Percentiles rank a stretch among this genome's conserved stretches.
phyloP scores from a whole-genome alignment of 2,888 invertebrate species.

The Allolobophora icterica region DNA sequence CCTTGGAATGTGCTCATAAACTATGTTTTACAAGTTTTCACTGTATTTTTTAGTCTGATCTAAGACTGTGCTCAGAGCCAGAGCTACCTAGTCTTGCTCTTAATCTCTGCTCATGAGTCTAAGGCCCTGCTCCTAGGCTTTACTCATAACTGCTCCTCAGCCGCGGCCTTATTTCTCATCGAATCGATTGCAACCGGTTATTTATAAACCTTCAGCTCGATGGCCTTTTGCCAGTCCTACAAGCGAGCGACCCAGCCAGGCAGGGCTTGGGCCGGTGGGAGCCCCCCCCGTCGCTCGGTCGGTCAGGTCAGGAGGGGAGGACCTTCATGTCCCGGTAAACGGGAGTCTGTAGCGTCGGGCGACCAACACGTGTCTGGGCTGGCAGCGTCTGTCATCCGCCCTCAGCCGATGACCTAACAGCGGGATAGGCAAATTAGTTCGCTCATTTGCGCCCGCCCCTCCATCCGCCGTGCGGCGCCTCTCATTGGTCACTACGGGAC shows the following conservation, averaged over 20 bases:
- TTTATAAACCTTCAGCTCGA: background rate
- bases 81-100: background rate
- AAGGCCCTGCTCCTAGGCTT: background rate
- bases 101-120: background rate
- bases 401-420: background rate
- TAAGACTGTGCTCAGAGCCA: no score
- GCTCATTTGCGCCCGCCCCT: background rate
- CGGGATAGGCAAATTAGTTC: slow-evolving; percentile 12
- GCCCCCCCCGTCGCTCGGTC: background rate
- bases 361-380: background rate
- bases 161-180: background rate
- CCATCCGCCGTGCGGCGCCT: background rate
- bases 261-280: background rate
- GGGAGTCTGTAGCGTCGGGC: background rate
- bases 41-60: no score
- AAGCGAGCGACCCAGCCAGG: background rate
- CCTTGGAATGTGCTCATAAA: background rate
- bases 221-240: background rate
- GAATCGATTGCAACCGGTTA: background rate
- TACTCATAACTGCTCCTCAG: background rate
- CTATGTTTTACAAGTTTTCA: background rate
- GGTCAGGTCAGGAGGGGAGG: background rate
- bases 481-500: background rate
- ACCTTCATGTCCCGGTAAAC: background rate
- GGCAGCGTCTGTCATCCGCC: background rate